A percentile compares a stretch with the other conserved stretches of the same genome.
Evolutionary conservation across 2,113 vertebrate genomes (phyloP).

Genomic region (Orycteropus afer): DNA sequence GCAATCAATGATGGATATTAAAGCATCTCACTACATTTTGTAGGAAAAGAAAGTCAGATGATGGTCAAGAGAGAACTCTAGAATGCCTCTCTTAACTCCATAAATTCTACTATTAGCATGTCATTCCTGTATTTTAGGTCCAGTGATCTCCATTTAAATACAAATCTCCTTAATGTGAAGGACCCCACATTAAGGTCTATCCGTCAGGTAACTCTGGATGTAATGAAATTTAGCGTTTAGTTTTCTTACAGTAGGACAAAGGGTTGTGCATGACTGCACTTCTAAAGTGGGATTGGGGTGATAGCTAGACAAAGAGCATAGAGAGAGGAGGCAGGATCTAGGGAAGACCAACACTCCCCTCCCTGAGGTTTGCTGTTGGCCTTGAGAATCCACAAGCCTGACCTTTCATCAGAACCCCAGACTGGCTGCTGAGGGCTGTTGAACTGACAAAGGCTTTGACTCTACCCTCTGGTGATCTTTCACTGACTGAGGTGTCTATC

Average conservation of each 20-base stretch:
- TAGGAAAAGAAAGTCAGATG: background rate
- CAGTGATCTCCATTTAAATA: background rate
- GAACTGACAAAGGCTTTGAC: constrained; percentile 39
- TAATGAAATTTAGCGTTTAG: background rate
- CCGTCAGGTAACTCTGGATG: background rate
- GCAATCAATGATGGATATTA: background rate
- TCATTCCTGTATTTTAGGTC: background rate
- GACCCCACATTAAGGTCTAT: background rate
- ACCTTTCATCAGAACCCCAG: background rate
- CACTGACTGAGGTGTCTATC: background rate
- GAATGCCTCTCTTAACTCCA: background rate
- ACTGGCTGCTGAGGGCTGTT: constrained; percentile 26
- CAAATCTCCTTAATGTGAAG: background rate
- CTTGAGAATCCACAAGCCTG: background rate
- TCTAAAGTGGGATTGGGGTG: background rate
- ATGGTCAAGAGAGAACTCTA: background rate
- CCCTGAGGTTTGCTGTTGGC: background rate
- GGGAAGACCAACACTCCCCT: background rate
- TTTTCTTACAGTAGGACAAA: background rate
- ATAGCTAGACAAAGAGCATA: background rate
- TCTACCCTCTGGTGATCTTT: background rate
- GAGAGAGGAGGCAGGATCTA: background rate
- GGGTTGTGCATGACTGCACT: background rate
- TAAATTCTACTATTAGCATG: background rate
- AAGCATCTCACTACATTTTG: background rate